phyloP scores from a whole-genome alignment of 2,113 vertebrate species.

The Riparia riparia region DNA sequence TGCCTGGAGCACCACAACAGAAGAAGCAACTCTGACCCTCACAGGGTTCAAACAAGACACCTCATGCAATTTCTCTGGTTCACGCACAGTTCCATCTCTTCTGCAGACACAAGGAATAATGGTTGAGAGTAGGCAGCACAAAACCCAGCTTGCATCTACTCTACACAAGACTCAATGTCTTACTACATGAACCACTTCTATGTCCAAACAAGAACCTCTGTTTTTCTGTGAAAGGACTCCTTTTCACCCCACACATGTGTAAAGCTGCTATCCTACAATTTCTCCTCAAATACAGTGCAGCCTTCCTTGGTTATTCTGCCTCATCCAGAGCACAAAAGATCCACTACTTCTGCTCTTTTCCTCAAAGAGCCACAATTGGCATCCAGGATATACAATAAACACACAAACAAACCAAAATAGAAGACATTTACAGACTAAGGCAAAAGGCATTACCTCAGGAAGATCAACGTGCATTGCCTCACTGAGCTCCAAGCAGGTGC shows the following conservation, averaged over 20 bases:
- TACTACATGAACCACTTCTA: fast-evolving
- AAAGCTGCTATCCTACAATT: not conserved
- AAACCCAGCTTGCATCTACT: not conserved
- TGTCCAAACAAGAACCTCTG: not conserved
- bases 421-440: not conserved
- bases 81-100: not conserved
- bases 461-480: fast-evolving
- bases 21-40: not conserved
- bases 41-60: not conserved
- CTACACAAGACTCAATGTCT: not conserved
- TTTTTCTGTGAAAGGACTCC: not conserved
- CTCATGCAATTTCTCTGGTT: not conserved
- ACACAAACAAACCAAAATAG: not conserved
- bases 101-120: not conserved
- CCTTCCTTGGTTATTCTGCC: not conserved
- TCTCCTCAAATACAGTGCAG: not conserved
- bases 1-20: not conserved
- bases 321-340: not conserved
- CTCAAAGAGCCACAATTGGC: not conserved
- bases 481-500: not conserved
- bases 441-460: not conserved
- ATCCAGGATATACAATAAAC: not conserved
- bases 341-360: not conserved
- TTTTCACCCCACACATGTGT: fast-evolving
- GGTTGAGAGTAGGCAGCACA: not conserved